Evolutionary conservation across 1,140 invertebrate genomes (phyloP), one percentile per base, ranked within the genome.

Genomic region (Brachionus manjavacas): DNA sequence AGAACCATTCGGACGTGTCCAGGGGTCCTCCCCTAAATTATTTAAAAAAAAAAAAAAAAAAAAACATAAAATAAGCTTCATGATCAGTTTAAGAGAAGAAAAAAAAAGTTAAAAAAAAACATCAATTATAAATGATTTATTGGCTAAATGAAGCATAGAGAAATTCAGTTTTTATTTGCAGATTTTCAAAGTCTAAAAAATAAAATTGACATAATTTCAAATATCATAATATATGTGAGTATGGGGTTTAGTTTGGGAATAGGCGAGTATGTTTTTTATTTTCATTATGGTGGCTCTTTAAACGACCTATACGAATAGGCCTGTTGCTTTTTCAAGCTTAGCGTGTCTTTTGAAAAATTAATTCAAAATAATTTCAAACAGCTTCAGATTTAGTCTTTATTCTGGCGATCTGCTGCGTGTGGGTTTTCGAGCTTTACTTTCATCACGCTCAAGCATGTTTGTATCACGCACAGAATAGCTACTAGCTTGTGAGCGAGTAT

Each of bases 141-240:
- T 25, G 52, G 16, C 52, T 60, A 60, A 60, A 60, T 60, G 52
- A 60, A 20, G 16, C 52, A 60, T 60, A 60, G 52, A 60, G 31
- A 9, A 60, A 60, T 60, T 60, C 52, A 60, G 52, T 60, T 60
- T 60, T 60, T 7, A 23, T 16, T 60, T 60, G 1, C 52, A 60
- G 52, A 60, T 6, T 60, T 35, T 60, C 16, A 60, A 60, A 60
- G 20, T 20, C 4, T 20, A 60, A 60, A 60, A n/a, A 60, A 60
- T 60, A 60, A 60, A 60, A 60, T 60, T 60, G 52, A 60, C 52
- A 60, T 60, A 60, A 60, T 60, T 60, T 60, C 16, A 60, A 60
- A 60, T 8, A 60, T 60, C 25, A 60, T 60, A 60, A 60, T 60
- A 25, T 60, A 20, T 25, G 52, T 25, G 16, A 20, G 52, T 60